phyloP scores from a whole-genome alignment of 2,888 invertebrate species.

The Metacarcinus magister region DNA sequence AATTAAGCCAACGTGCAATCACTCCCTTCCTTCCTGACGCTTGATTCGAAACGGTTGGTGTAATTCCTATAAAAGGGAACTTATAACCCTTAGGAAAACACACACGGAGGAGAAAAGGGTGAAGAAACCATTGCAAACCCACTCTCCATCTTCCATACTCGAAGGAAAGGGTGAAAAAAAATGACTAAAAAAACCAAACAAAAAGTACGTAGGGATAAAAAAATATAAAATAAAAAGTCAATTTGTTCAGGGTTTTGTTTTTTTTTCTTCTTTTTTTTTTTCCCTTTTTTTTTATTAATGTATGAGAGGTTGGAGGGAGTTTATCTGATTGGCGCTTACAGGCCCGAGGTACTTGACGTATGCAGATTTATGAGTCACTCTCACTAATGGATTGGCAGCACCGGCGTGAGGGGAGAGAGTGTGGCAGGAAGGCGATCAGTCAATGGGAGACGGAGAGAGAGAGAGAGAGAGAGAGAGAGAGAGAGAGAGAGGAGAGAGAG shows the following conservation, averaged over 20 bases:
- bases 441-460: background rate
- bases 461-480: background rate
- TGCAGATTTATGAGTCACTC: background rate
- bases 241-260: too few species aligned
- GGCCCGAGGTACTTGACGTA: background rate
- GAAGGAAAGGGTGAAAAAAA: background rate
- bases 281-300: background rate
- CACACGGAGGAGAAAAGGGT: background rate
- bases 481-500: background rate
- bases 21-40: background rate
- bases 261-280: too few species aligned
- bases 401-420: background rate
- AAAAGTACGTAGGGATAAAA: background rate
- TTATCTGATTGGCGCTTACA: background rate
- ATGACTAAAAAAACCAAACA: background rate
- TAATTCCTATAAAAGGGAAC: background rate
- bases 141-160: background rate
- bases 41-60: background rate
- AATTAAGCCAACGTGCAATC: background rate
- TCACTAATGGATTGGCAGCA: constrained; percentile 16
- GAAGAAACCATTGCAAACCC: background rate
- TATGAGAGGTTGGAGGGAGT: background rate
- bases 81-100: background rate
- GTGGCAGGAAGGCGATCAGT: background rate
- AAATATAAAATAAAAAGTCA: background rate